Conservation (phyloP, 23 tunicate species). For the Styela plicata region DNA sequence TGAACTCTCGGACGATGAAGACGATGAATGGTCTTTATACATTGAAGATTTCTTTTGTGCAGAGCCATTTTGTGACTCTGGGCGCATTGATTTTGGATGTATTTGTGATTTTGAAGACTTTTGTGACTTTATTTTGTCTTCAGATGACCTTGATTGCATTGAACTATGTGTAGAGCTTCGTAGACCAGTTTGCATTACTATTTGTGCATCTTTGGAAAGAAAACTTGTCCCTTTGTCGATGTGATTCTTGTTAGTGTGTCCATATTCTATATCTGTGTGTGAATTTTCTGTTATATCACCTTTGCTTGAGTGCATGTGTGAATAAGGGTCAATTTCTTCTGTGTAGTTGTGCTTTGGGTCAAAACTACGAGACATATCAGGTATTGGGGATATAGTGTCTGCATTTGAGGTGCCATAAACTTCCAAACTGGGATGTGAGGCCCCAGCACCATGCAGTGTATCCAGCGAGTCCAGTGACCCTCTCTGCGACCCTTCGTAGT, state of each 20-base stretch:
- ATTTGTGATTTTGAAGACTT: too few relatives aligned
- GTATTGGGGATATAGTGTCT: background rate
- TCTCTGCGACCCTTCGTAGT: background rate
- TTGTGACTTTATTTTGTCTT: too few relatives aligned
- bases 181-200: background rate
- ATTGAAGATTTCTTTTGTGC: too few relatives aligned
- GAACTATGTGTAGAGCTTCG: background rate
- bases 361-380: background rate
- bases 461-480: conserved; percentile 11
- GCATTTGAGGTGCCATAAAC: background rate
- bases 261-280: background rate
- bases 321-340: background rate
- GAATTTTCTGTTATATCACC: background rate
- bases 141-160: background rate
- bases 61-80: too few relatives aligned
- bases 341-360: background rate
- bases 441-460: background rate
- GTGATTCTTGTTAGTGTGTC: background rate
- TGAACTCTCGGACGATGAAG: too few relatives aligned
- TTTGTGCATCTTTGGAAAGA: background rate
- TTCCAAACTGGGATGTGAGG: background rate
- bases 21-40: too few relatives aligned
- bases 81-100: too few relatives aligned
- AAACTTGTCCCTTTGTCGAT: background rate
- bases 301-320: background rate